phyloP scores from a whole-genome alignment of 2,888 invertebrate species.

The Anodontia alba region DNA sequence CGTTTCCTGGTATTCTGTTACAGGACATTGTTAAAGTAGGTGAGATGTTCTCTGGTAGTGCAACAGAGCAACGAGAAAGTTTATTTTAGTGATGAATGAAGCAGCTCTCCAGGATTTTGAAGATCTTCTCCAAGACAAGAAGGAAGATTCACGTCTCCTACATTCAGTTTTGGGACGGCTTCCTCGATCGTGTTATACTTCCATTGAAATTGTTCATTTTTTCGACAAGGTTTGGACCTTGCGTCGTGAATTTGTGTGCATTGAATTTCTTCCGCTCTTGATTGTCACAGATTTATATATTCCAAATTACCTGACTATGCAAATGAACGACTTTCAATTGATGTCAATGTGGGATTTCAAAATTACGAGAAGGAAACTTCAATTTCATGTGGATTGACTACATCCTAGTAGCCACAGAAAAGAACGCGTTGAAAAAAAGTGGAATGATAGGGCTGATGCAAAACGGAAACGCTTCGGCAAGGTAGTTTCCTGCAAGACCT shows the following conservation, averaged over 20 bases:
- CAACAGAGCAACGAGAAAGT: not conserved
- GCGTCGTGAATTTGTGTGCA: slow-evolving; percentile 14
- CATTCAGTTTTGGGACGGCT: slow-evolving; percentile 23
- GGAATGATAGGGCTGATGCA: slow-evolving; percentile 29
- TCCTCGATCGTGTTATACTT: not conserved
- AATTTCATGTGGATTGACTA: slow-evolving; percentile 34
- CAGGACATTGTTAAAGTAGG: too few relatives aligned
- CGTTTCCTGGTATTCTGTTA: not conserved
- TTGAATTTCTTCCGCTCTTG: slow-evolving; percentile 1
- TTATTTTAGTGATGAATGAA: not conserved
- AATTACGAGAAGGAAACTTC: slow-evolving; percentile 26
- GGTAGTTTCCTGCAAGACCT: slow-evolving; percentile 34
- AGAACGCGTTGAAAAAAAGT: slow-evolving; percentile 21
- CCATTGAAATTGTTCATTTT: slow-evolving; percentile 11
- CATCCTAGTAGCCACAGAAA: slow-evolving; percentile 25
- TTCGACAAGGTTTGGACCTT: not conserved
- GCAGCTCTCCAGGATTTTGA: not conserved
- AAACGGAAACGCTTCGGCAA: slow-evolving; percentile 19
- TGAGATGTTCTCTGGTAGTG: not conserved
- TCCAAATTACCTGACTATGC: slow-evolving; percentile 24
- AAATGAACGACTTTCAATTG: slow-evolving; percentile 26
- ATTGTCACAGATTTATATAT: slow-evolving; percentile 27
- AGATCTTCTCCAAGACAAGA: slow-evolving; percentile 5
- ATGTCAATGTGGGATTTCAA: slow-evolving; percentile 13
- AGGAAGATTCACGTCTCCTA: not conserved